Evolutionary conservation across 2,888 invertebrate species (phyloP).

Genomic region (Leptopilina drosophilae): DNA sequence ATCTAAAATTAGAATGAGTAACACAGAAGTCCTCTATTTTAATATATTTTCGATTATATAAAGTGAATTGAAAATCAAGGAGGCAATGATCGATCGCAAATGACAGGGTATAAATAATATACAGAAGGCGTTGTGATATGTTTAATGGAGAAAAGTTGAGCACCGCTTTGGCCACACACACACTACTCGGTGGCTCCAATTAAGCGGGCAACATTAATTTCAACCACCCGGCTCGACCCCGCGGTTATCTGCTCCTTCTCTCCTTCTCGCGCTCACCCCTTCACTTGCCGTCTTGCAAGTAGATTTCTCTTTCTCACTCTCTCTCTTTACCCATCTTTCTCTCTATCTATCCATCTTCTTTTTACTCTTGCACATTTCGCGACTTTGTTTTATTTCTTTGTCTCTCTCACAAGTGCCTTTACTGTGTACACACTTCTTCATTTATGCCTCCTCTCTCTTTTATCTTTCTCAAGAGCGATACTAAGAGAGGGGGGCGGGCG

Average conservation of each 20-base stretch:
- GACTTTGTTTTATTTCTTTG: conserved; percentile 15
- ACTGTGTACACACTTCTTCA: conserved; percentile 22
- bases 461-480: neutral
- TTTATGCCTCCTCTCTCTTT: conserved; percentile 31
- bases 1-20: neutral
- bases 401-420: conserved; percentile 41
- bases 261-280: conserved; percentile 48
- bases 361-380: conserved; percentile 26
- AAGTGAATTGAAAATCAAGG: conserved; percentile 32
- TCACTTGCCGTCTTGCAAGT: conserved; percentile 16
- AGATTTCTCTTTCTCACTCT: no score
- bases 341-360: conserved; percentile 42
- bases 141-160: conserved; percentile 61
- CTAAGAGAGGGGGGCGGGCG: neutral
- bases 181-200: conserved; percentile 75
- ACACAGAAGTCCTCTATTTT: neutral
- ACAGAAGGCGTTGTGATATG: conserved; percentile 30
- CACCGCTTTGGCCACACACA: conserved; percentile 74
- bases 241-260: conserved; percentile 67
- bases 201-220: conserved; percentile 77
- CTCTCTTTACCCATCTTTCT: conserved; percentile 43
- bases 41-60: neutral
- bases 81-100: conserved; percentile 28
- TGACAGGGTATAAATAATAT: conserved; percentile 24
- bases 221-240: conserved; percentile 74